phyloP scores from a whole-genome alignment of 2,888 invertebrate genomes.

The Clepsis dumicolana region DNA sequence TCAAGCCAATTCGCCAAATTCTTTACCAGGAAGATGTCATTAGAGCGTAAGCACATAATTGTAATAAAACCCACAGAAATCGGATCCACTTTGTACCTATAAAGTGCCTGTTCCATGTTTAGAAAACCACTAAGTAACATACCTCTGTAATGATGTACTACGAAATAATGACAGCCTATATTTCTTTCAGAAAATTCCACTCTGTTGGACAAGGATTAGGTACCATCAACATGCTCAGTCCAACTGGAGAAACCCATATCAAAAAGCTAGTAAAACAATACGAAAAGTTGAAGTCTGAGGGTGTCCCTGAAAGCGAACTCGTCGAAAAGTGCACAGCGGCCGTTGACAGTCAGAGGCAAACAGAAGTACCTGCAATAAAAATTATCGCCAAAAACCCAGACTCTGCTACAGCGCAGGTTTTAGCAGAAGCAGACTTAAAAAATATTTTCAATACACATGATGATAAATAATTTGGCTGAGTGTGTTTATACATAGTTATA shows the following conservation, averaged over 20 bases:
- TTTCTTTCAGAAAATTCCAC: constrained; percentile 88
- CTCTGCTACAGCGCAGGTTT: constrained; percentile 66
- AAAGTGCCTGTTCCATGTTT: no score
- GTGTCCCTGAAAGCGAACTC: constrained; percentile 82
- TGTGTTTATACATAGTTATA: background rate
- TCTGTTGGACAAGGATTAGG: constrained; percentile 85
- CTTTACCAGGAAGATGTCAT: constrained; percentile 94
- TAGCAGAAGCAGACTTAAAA: constrained; percentile 65
- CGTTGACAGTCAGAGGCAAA: constrained; percentile 61
- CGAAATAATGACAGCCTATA: background rate
- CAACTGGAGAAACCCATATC: constrained; percentile 81
- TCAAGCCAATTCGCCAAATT: constrained; percentile 87
- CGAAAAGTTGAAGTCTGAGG: constrained; percentile 84
- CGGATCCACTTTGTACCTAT: no score
- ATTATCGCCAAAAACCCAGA: constrained; percentile 57
- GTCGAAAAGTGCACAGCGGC: constrained; percentile 67
- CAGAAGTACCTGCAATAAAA: constrained; percentile 51
- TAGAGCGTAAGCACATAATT: constrained; percentile 90
- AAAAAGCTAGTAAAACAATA: constrained; percentile 88
- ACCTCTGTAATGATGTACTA: background rate
- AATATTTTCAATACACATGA: constrained; percentile 69
- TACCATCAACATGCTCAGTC: constrained; percentile 83
- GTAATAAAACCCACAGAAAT: no score
- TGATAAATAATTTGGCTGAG: constrained; percentile 42
- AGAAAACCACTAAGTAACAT: no score